A percentile compares a stretch with the other conserved stretches of the same genome.
These are phyloP conservation scores for Callochromis pleurospilus DNA, from an alignment of 2,113 vertebrate genomes.

Conservation along the genomic window DNA sequence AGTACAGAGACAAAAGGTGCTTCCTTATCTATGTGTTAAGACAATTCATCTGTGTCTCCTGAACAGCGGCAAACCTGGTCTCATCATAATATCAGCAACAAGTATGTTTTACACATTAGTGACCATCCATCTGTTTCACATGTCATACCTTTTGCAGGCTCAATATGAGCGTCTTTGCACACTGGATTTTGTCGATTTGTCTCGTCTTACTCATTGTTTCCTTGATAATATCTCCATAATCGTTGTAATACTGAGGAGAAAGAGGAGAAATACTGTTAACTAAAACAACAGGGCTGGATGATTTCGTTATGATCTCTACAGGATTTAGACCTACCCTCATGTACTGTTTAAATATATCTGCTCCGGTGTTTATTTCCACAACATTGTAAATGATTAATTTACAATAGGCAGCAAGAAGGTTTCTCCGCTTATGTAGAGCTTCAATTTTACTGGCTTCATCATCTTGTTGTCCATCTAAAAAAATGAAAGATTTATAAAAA, in stretches of 20 bases:
- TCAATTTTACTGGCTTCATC: slow-evolving; percentile 97
- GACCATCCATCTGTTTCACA: not conserved
- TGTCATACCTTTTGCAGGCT: slow-evolving; percentile 91
- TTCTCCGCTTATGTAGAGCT: slow-evolving; percentile 93
- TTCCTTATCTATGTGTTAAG: not conserved
- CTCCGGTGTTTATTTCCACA: slow-evolving; percentile 94
- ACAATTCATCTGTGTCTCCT: not conserved
- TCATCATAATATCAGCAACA: not conserved
- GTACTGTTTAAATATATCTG: slow-evolving; percentile 98
- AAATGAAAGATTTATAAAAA: not conserved
- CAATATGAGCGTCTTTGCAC: slow-evolving; percentile 94
- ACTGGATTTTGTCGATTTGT: slow-evolving; percentile 96
- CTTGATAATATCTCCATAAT: slow-evolving; percentile 97
- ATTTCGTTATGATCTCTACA: not conserved
- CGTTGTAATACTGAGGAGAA: slow-evolving; percentile 87
- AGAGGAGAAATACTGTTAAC: not conserved
- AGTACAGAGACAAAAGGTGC: not conserved
- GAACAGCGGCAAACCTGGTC: not conserved
- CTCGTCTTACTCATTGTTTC: slow-evolving; percentile 98
- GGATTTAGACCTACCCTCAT: slow-evolving; percentile 82
- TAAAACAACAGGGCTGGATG: not conserved
- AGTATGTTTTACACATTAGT: not conserved
- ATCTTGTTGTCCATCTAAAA: slow-evolving; percentile 89
- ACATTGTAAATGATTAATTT: slow-evolving; percentile 96
- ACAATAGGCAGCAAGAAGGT: slow-evolving; percentile 93